Base-by-base conservation (phyloP, 2,888 invertebrate species). In the Shargacucullia verbasci region DNA sequence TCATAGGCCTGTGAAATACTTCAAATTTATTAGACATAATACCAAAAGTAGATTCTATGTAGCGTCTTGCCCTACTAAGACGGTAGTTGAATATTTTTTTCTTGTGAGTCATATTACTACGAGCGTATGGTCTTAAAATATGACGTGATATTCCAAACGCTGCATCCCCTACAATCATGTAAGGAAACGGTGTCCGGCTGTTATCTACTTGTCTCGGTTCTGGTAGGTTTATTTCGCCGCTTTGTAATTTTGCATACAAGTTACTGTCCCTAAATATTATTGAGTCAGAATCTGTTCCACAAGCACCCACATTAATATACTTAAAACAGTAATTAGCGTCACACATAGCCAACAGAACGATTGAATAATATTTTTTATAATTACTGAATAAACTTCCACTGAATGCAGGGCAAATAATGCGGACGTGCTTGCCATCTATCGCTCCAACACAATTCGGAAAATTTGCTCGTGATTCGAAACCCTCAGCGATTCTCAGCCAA, bases 371-470 rank as follows among this genome's bases (percentile, higher is more conserved):
- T 43, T 59, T 46, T 55, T 59, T 63, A 59, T 59, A 63, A 52
- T 59, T 63, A 47, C 34, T 39, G 39, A 48, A 55, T 38, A 59
- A 37, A 54, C 47, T 54, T 47, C 63, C 59, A 63, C 59, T 59
- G 31, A 40, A 33, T 59, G 48, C 45, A 59, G 59, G 63, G 43
- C 50, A 47, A 55, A 55, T 59, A 44, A 59, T 52, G 37, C 61
- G 46, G 39, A 65, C 43, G 47, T 66, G 60, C 33, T 63, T 63
- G 37, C 60, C 63, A 47, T 67, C 64, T 57, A 64, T 60, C 40
- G 56, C 56, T 47, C 64, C 66, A 50, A 69, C 41, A 55, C 59
- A n/a, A n/a, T n/a, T n/a, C n/a, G n/a, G n/a, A n/a, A n/a, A n/a
- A n/a, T n/a, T n/a, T n/a, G n/a, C n/a, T n/a, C n/a, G n/a, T n/a